phyloP scores from a whole-genome alignment of 2,888 invertebrate genomes.

The Baccha elongata region DNA sequence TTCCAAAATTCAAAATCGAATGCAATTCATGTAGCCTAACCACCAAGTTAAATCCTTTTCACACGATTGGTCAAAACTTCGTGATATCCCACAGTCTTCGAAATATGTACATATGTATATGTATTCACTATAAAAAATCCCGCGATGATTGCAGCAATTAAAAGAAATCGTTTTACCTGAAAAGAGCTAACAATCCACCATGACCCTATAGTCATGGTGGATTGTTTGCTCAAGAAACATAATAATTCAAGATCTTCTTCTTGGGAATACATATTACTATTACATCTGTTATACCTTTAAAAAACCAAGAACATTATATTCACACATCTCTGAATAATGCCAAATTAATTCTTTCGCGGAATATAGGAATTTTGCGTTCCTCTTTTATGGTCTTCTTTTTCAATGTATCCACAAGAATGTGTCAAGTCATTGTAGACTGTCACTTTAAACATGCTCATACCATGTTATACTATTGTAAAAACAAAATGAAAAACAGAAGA shows the following conservation, averaged over 20 bases:
- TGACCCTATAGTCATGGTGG: slow-evolving; percentile 26
- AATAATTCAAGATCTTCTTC: slow-evolving; percentile 34
- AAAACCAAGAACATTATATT: neutral
- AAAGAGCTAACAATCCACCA: slow-evolving; percentile 15
- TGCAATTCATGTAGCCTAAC: neutral
- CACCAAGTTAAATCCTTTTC: slow-evolving; percentile 9
- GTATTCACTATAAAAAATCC: too few relatives aligned
- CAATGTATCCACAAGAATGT: slow-evolving; percentile 66
- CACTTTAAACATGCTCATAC: slow-evolving; percentile 51
- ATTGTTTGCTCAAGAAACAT: too few relatives aligned
- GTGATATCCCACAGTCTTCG: slow-evolving; percentile 30
- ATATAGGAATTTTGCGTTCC: slow-evolving; percentile 51
- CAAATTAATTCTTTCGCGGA: slow-evolving; percentile 41
- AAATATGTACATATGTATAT: slow-evolving; percentile 44
- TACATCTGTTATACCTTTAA: slow-evolving; percentile 32
- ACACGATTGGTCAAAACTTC: slow-evolving; percentile 3
- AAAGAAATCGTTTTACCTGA: slow-evolving; percentile 49
- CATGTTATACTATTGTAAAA: slow-evolving; percentile 41
- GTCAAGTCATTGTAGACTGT: slow-evolving; percentile 63
- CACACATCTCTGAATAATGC: slow-evolving; percentile 30
- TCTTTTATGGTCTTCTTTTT: slow-evolving; percentile 41
- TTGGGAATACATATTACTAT: slow-evolving; percentile 9
- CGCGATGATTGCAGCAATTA: slow-evolving; percentile 41
- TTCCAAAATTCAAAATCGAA: too few relatives aligned
- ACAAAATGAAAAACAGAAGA: slow-evolving; percentile 14